Conservation (phyloP, 92 coral and sea anemone species). For the Phenganax subtilis region DNA sequence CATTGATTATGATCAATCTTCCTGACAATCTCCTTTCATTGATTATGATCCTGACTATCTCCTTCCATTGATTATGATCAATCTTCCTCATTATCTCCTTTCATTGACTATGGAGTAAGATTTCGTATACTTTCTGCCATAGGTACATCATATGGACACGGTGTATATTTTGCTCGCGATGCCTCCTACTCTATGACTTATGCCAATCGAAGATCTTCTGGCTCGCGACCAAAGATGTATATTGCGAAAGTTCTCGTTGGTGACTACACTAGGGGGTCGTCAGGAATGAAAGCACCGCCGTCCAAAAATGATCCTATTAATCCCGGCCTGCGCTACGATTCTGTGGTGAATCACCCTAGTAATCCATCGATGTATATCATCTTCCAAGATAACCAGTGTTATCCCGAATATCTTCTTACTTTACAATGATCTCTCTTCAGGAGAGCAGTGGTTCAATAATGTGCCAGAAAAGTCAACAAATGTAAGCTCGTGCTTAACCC, state of each 20-base stretch:
- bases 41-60: no score
- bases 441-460: no score
- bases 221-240: constrained; percentile 43
- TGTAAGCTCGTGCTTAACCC: no score
- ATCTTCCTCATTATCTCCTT: no score
- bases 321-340: constrained; percentile 59
- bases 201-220: not conserved
- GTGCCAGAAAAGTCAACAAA: no score
- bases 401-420: constrained; percentile 69
- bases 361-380: constrained; percentile 54
- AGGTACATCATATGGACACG: constrained; percentile 28
- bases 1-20: no score
- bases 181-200: constrained; percentile 27
- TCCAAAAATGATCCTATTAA: constrained; percentile 29
- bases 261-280: constrained; percentile 47
- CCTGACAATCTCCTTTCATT: no score
- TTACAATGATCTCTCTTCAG: not conserved
- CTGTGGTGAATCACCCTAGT: constrained; percentile 50
- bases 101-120: no score
- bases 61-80: no score
- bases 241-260: constrained; percentile 70
- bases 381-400: constrained; percentile 57
- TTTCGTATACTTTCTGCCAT: not conserved
- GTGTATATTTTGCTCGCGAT: constrained; percentile 38
- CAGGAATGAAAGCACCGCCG: constrained; percentile 67